Evolutionary conservation across 2,797 vertebrate species (phyloP), one percentile per base, ranked within the genome.

Genomic region (Gymnoscopelus microlampas): DNA sequence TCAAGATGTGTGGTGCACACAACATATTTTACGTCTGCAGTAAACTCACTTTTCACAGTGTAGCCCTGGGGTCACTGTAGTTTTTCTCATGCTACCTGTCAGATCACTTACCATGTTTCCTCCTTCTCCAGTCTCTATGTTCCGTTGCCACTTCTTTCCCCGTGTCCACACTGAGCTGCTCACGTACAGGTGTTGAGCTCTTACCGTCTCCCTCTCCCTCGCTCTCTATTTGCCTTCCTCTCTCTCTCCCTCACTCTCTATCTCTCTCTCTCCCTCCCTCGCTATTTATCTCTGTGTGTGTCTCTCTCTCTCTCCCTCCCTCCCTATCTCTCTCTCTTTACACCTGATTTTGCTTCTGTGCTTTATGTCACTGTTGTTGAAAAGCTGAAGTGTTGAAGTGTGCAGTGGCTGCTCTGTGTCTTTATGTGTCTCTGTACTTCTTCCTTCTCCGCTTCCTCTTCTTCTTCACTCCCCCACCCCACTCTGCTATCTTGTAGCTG

Each of bases 401-500:
- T 68, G 15, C 5, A 19, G 81, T 79, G 79, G 85, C 81, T 90
- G 85, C 81, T 78, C 53, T 81, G 60, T 87, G 70, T 85, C 80
- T 89, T 85, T 87, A 89, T 85, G 83, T 88, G 76, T 88, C 78
- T 84, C 78, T 88, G 72, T 86, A 81, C 84, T 66, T 64, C 54
- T 56, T 66, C 15, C 26, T 60, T 23, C 57, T 14, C 32, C 93
- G 91, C 91, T 95, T 93, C 93, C 93, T 95, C 92, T 94, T 93
- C 94, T 91, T 94, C 92, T 93, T 94, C 92, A 91, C 91, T 94
- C 94, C 92, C 90, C 94, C 92, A 71, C 71, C 60, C 73, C 73
- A 77, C 70, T 63, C 94, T 95, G 95, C 96, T 96, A 93, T 95
- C 95, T 96, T 95, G 92, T 96, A 96, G 96, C 95, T 93, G 96